Evolutionary conservation across 1,140 invertebrate species (phyloP), one percentile per base, ranked within the genome.

Genomic region (Micrasema minimum): DNA sequence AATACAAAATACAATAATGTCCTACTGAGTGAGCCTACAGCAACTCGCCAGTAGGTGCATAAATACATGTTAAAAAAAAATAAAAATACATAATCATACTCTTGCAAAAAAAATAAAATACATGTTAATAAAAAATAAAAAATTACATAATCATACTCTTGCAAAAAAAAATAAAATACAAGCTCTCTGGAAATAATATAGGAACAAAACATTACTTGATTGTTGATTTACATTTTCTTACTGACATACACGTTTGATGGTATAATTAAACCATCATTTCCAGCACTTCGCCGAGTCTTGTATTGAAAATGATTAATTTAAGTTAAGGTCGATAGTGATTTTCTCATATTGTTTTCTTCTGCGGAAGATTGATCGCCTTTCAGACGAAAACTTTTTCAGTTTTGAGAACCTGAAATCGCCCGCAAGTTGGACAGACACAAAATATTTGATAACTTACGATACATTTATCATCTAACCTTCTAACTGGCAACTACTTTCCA

Each of bases 381-480:
- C 35, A 57, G 23, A 37, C 20, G 53, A 57, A 57, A 35, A 57
- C 26, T 57, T 57, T 57, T 51, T 57, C 53, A 35, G 11, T 35
- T 35, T 57, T 12, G n/a, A 16, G 37, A 57, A 57, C 31, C 37
- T 57, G 26, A 31, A 37, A n/a, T 57, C 35, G 18, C 43, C 18
- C 43, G 18, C 18, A 45, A 45, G 43, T 45, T 14, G 9, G 43
- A 14, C n/a, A n/a, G n/a, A n/a, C 48, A 7, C 11, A 0, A 10
- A 51, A 51, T 18, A 23, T 18, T 18, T 51, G 14, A 18, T 51
- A 51, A 51, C 48, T 51, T 11, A 11, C 11, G 20, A 23, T 51
- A 51, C 48, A 51, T 51, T 20, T 51, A 51, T 51, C 48, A 51
- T 51, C 20, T 20, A 11, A 20, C 20, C 16, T 51, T 51, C 20